Evolutionary conservation across 2,797 vertebrate genomes (phyloP).

Genomic region (Macrochelys suwanniensis): DNA sequence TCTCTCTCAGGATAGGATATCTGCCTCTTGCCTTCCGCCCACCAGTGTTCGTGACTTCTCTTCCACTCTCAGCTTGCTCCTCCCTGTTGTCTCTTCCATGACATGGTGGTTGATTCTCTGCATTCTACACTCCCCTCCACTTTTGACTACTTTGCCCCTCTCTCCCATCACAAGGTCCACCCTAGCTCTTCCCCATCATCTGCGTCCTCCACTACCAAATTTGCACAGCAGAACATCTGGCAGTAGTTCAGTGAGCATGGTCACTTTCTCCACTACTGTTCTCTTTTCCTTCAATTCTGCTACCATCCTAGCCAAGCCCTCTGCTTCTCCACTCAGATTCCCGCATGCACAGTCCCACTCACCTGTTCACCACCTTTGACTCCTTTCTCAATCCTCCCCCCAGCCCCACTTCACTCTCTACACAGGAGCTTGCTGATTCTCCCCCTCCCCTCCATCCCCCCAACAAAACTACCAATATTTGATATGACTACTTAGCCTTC

Average conservation of each 20-base stretch:
- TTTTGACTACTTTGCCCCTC: neutral
- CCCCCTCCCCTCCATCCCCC: accelerated
- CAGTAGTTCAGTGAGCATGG: neutral
- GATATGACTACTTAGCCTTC: neutral
- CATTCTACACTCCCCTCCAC: neutral
- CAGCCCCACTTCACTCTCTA: neutral
- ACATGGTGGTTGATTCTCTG: neutral
- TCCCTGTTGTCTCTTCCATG: neutral
- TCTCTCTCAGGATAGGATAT: neutral
- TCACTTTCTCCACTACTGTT: neutral
- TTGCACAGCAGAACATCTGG: neutral
- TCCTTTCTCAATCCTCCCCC: neutral
- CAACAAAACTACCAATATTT: neutral
- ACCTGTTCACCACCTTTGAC: neutral
- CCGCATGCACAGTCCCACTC: neutral
- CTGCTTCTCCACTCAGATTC: neutral
- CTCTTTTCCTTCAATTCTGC: neutral
- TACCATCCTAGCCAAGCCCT: neutral
- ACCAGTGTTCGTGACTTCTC: neutral
- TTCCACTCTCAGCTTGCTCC: neutral
- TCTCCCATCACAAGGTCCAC: neutral
- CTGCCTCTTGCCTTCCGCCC: too few relatives aligned
- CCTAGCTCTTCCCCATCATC: neutral
- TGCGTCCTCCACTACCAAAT: neutral
- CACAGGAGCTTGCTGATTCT: neutral